Conservation (phyloP, 2,113 vertebrate genomes). For the Lagenorhynchus albirostris region DNA sequence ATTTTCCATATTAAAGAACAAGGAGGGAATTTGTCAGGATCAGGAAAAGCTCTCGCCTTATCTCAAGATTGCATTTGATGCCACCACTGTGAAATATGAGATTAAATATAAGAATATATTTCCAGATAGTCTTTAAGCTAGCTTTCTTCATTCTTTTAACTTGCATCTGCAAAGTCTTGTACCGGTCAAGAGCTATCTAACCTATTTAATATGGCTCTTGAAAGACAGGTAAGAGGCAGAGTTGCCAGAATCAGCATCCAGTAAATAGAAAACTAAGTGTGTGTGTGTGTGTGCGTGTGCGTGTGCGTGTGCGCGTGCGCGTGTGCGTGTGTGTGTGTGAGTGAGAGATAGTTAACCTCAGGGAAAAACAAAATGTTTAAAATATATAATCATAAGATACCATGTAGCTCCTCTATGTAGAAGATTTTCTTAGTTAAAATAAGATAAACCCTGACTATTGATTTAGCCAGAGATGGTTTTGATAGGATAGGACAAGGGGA, state of each 20-base stretch:
- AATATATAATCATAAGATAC: neutral
- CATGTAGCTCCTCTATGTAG: neutral
- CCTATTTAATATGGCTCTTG: neutral
- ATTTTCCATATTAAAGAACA: neutral
- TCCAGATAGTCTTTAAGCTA: neutral
- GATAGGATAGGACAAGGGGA: neutral
- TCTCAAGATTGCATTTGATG: neutral
- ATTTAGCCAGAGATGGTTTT: constrained; percentile 8
- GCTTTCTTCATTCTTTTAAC: neutral
- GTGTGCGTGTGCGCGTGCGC: neutral
- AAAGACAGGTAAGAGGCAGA: neutral
- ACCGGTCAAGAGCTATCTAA: neutral
- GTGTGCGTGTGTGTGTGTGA: neutral
- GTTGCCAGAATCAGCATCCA: neutral
- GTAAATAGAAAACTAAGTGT: neutral
- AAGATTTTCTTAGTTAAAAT: neutral
- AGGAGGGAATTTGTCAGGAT: neutral
- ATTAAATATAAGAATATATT: neutral
- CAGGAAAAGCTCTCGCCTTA: neutral
- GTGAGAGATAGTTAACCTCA: neutral
- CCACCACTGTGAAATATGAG: neutral
- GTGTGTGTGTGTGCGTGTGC: neutral
- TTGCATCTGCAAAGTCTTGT: neutral
- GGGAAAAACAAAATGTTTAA: neutral
- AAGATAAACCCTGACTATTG: neutral